phyloP scores from a whole-genome alignment of 2,888 invertebrate species.

The Pecten maximus region DNA sequence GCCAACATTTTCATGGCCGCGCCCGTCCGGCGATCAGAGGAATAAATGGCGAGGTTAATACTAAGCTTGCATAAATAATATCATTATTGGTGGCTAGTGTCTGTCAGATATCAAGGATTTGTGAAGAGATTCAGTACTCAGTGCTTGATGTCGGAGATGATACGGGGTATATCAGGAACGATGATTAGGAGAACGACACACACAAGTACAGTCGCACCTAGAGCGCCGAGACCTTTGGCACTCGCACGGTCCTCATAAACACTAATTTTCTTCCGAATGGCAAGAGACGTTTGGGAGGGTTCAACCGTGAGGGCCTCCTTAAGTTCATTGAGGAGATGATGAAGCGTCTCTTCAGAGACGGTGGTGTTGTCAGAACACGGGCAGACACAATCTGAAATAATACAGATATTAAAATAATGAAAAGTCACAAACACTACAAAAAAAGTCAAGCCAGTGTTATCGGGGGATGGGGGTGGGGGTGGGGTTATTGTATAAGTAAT shows the following conservation, averaged over 20 bases:
- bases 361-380: neutral
- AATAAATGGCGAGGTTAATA: no score
- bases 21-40: no score
- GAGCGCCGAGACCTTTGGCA: slow-evolving; percentile 7
- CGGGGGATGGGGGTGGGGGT: no score
- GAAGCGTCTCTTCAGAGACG: neutral
- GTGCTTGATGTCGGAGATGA: neutral
- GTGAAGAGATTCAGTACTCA: no score
- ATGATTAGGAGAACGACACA: neutral
- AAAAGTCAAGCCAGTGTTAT: no score
- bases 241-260: slow-evolving; percentile 3
- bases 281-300: neutral
- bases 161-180: neutral
- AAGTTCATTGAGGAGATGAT: neutral
- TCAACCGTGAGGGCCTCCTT: neutral
- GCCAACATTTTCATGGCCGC: no score
- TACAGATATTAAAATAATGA: neutral
- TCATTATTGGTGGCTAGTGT: no score
- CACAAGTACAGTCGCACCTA: neutral
- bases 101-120: no score
- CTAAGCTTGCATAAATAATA: no score
- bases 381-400: neutral
- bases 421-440: no score
- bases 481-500: no score
- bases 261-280: slow-evolving; percentile 29